phyloP scores from a whole-genome alignment of 2,113 vertebrate genomes.

The Eulemur rufifrons region DNA sequence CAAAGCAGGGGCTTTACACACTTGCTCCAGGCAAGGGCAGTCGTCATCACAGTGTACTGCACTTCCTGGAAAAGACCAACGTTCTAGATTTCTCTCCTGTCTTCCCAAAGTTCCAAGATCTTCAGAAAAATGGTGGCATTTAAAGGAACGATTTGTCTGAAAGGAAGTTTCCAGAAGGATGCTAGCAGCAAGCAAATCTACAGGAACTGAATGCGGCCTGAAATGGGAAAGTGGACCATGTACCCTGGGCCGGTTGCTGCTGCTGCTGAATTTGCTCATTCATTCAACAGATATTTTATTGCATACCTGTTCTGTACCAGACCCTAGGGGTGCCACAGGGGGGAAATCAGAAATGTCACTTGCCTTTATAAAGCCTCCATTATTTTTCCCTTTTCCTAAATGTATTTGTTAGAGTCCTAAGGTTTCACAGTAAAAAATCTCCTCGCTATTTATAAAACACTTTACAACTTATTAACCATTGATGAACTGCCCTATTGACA shows the following conservation, averaged over 20 bases:
- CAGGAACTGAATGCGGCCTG: neutral
- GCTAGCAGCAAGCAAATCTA: neutral
- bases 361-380: neutral
- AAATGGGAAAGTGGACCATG: neutral
- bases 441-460: neutral
- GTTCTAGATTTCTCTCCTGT: neutral
- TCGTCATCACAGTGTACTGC: neutral
- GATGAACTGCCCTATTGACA: neutral
- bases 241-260: neutral
- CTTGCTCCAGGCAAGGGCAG: neutral
- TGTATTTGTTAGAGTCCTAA: neutral
- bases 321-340: neutral
- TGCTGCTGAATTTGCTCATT: neutral
- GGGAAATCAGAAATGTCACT: neutral
- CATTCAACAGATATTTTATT: neutral
- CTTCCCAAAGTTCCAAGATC: neutral
- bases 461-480: neutral
- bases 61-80: neutral
- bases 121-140: neutral
- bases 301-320: neutral
- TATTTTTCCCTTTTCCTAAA: neutral
- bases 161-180: constrained; percentile 6
- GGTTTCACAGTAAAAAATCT: neutral
- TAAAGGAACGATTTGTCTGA: neutral
- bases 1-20: neutral